Conservation (phyloP, 2,113 vertebrate species). For the Maylandia zebra region DNA sequence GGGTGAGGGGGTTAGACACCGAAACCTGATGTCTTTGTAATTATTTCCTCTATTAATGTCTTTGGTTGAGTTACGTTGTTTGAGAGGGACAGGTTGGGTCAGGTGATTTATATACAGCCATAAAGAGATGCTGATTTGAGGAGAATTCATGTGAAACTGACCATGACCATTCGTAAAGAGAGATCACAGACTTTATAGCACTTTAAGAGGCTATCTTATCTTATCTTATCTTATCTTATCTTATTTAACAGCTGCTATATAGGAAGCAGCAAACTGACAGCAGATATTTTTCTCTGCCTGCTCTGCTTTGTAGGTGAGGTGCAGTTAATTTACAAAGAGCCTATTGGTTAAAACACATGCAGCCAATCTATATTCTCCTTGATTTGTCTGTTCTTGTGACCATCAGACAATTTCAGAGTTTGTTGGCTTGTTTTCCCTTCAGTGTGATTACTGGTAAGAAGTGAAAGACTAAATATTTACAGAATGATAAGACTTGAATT, state of each 20-base stretch:
- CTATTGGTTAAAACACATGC: neutral
- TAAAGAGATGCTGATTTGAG: neutral
- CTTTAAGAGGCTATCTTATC: neutral
- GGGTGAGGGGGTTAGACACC: neutral
- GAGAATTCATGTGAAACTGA: neutral
- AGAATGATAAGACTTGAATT: neutral
- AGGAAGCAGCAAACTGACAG: fast-evolving
- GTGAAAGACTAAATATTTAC: slow-evolving; percentile 1
- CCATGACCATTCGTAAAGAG: neutral
- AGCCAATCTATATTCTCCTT: neutral
- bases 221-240: no score
- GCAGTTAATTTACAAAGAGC: neutral
- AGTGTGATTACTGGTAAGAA: neutral
- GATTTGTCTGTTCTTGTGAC: neutral
- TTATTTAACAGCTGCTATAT: neutral
- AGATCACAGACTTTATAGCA: neutral
- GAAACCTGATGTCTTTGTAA: neutral
- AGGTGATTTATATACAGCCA: neutral
- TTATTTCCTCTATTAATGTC: neutral
- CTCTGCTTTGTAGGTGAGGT: neutral
- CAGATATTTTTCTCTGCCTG: neutral
- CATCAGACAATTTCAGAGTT: neutral
- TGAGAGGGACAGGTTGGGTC: neutral
- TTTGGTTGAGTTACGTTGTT: neutral
- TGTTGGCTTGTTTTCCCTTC: neutral